A percentile compares a stretch with the other conserved stretches of the same genome.
Conservation (phyloP, 2,888 invertebrate genomes). For the Erebia ligea region DNA sequence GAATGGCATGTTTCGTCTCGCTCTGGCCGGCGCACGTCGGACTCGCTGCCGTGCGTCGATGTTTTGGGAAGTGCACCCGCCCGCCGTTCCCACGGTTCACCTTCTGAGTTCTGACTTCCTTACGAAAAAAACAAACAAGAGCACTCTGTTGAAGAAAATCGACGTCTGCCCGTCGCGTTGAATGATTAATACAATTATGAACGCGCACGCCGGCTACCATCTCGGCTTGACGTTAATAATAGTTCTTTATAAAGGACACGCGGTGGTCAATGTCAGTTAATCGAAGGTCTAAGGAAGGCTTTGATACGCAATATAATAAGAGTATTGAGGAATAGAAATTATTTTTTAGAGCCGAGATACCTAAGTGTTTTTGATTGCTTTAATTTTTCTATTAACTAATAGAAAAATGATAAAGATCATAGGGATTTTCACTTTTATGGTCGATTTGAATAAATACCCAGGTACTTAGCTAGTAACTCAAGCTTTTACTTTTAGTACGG, state of each 20-base stretch:
- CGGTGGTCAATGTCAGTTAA: conserved; percentile 53
- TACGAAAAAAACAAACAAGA: conserved; percentile 83
- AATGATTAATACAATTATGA: conserved; percentile 83
- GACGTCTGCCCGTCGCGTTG: conserved; percentile 81
- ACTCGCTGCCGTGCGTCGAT: conserved; percentile 81
- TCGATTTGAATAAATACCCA: too few species aligned
- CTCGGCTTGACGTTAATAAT: conserved; percentile 71
- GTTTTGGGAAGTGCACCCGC: conserved; percentile 85
- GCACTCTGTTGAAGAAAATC: conserved; percentile 83
- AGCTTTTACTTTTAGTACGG: too few species aligned
- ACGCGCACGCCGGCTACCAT: conserved; percentile 77
- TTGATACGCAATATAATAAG: conserved; percentile 41
- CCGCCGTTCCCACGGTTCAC: conserved; percentile 83
- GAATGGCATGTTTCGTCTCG: conserved; percentile 52
- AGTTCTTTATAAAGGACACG: conserved; percentile 77
- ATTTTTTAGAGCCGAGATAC: conserved; percentile 6
- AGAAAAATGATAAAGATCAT: too few species aligned
- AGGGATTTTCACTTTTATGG: neutral
- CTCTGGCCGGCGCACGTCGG: conserved; percentile 73
- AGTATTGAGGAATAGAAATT: conserved; percentile 1
- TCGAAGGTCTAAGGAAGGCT: conserved; percentile 34
- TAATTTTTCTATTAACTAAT: too few species aligned
- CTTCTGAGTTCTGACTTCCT: conserved; percentile 83
- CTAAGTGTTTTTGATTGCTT: conserved; percentile 42
- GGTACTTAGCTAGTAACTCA: too few species aligned